Evolutionary conservation across 1,140 invertebrate genomes (phyloP).

Genomic region (Cydia pomonella): DNA sequence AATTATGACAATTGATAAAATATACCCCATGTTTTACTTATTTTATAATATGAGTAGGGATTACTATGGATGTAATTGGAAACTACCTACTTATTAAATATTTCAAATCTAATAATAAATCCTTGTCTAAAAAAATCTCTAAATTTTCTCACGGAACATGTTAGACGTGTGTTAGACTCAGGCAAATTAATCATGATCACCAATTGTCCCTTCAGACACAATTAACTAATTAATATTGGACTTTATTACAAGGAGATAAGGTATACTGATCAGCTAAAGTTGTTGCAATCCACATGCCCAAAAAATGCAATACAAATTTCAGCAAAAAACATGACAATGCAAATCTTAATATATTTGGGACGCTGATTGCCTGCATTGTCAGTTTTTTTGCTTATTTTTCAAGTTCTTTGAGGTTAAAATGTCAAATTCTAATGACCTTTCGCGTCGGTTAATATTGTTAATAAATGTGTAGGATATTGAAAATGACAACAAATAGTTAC

Average conservation of each 20-base stretch:
- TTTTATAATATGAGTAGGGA: too few species aligned
- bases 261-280: too few species aligned
- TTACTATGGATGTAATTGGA: too few species aligned
- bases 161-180: too few species aligned
- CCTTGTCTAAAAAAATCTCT: too few species aligned
- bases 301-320: constrained; percentile 2
- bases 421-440: background rate
- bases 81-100: too few species aligned
- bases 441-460: background rate
- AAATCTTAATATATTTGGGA: background rate
- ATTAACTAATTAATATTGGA: background rate
- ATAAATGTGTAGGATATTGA: background rate
- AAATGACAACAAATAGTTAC: background rate
- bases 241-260: too few species aligned
- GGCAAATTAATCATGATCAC: background rate
- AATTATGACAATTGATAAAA: too few species aligned
- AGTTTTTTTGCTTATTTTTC: background rate
- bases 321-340: background rate
- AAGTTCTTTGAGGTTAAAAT: background rate
- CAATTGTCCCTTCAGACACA: background rate
- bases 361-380: constrained; percentile 8
- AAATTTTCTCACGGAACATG: too few species aligned
- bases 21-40: too few species aligned
- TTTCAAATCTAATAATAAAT: too few species aligned
- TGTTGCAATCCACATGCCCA: too few species aligned